Conservation (phyloP, 1,140 invertebrate species). For the Papilio polytes region DNA sequence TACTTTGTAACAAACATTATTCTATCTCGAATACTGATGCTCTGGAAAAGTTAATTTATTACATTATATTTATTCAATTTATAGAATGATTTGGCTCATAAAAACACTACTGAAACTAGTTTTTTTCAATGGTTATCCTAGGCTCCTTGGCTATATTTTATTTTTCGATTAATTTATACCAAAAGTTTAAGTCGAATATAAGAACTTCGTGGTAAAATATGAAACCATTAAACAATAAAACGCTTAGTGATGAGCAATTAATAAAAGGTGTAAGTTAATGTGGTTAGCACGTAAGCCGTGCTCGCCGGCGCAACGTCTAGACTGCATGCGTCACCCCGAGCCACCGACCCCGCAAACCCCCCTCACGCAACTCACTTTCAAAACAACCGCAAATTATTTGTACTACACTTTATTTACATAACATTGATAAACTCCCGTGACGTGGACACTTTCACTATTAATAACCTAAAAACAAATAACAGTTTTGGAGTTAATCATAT, state of each 20-base stretch:
- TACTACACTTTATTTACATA: constrained; percentile 45
- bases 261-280: constrained; percentile 77
- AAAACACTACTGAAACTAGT: too few relatives aligned
- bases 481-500: background rate
- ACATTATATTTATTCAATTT: too few relatives aligned
- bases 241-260: constrained; percentile 72
- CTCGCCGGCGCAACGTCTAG: constrained; percentile 68
- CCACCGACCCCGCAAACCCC: constrained; percentile 32
- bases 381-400: constrained; percentile 64
- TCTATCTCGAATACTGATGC: too few relatives aligned
- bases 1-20: too few relatives aligned
- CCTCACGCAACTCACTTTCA: constrained; percentile 75
- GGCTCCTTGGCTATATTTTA: background rate
- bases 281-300: constrained; percentile 67
- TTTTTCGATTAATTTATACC: background rate
- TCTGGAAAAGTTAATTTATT: too few relatives aligned
- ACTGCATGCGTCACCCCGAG: constrained; percentile 69
- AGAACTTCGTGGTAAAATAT: constrained; percentile 25
- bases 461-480: background rate
- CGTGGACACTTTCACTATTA: background rate
- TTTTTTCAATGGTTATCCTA: too few relatives aligned
- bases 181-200: background rate
- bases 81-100: too few relatives aligned
- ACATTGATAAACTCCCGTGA: constrained; percentile 35
- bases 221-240: constrained; percentile 64